Evolutionary conservation across 2,113 vertebrate species (phyloP), one percentile per base, ranked within the genome.

Genomic region (Caranx melampygus): DNA sequence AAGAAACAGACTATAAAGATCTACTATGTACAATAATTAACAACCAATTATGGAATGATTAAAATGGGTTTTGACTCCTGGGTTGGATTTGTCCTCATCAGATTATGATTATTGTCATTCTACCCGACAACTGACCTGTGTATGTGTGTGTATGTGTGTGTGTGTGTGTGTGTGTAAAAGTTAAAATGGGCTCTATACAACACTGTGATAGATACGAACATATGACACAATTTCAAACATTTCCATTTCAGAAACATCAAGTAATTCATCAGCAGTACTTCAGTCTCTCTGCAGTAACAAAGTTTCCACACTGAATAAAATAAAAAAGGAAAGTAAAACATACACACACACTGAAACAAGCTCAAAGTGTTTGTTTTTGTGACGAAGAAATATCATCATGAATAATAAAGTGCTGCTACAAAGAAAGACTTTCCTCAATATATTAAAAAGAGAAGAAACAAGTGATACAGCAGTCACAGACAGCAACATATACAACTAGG

Each of bases 361-460:
- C 14, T 76, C 34, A 26, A 55, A 26, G 14, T 16, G 14, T 57
- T 21, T 49, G 60, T 52, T 72, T 76, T 57, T 49, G 80, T 54
- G 51, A 87, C 55, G 59, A 62, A 77, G 63, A 84, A 65, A 69
- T 57, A 75, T 75, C 6, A 37, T 40, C 61, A 69, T 76, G 78
- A 84, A 86, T 67, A 83, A 91, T 92, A 90, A 93, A 93, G 89
- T 94, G 93, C 91, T 72, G 87, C 87, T 81, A 83, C 88, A 68
- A 59, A 37, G 63, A 40, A n/a, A 61, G 40, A 66, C 9, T 37
- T 72, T 86, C 37, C 59, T 84, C 40, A 54, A 75, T 3, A 47
- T 47, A 51, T 73, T 69, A 42, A 54, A 54, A 51, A 90, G 54
- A 71, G 57, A 49, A 59, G 26, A 70, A 40, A 51, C 64, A 16